Conservation (phyloP, 2,113 vertebrate species). For the Callipepla californica region DNA sequence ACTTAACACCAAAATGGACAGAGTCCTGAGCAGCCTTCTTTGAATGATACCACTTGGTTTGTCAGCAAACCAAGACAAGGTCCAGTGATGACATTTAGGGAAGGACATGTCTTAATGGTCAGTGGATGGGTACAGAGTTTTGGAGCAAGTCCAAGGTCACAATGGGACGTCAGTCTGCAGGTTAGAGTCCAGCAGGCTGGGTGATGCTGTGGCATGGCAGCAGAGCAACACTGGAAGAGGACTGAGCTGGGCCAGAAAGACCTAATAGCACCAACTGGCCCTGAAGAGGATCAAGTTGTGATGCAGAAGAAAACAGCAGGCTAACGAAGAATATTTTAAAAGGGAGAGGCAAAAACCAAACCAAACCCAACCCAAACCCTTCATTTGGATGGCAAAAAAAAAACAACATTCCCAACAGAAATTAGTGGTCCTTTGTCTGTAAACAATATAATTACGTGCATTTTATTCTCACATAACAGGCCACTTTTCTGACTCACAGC, state of each 20-base stretch:
- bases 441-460: background rate
- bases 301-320: background rate
- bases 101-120: no score
- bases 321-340: background rate
- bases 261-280: background rate
- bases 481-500: background rate
- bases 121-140: accelerated
- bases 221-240: no score
- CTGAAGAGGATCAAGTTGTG: background rate
- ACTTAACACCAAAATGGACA: background rate
- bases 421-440: background rate
- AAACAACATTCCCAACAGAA: background rate
- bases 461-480: background rate
- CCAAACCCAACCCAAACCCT: no score
- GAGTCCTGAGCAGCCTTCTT: background rate
- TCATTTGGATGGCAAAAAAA: background rate
- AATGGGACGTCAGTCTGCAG: background rate
- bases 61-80: background rate
- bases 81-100: background rate
- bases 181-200: no score
- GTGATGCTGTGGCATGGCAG: no score
- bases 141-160: background rate
- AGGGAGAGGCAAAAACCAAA: background rate
- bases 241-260: background rate
- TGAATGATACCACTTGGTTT: accelerated